These are phyloP conservation scores for Lepus americanus DNA, from an alignment of 2,113 vertebrate genomes.

Conservation along the genomic window DNA sequence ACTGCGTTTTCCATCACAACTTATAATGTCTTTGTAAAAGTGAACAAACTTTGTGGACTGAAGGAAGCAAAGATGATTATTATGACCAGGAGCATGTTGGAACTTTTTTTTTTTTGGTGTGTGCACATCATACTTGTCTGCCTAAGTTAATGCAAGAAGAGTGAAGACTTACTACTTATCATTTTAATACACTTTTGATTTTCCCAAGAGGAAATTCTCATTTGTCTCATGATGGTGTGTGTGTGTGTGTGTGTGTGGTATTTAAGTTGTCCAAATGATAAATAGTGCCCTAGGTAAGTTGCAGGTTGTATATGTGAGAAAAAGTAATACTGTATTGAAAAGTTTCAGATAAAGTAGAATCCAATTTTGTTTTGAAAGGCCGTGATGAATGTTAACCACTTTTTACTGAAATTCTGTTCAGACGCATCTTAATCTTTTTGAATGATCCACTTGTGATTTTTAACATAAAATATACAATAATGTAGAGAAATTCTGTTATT, in stretches of 20 bases:
- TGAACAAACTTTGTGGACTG: conserved; percentile 77
- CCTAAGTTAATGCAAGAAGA: conserved; percentile 86
- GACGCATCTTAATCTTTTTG: conserved; percentile 74
- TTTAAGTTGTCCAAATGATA: conserved; percentile 89
- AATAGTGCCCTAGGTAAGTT: conserved; percentile 87
- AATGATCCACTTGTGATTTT: conserved; percentile 70
- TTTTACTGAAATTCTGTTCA: conserved; percentile 82
- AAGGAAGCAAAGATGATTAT: conserved; percentile 80
- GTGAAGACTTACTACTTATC: conserved; percentile 83
- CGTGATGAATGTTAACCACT: conserved; percentile 85
- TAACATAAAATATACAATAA: conserved; percentile 63
- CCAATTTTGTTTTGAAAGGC: conserved; percentile 85
- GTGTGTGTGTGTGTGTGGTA: conserved; percentile 63
- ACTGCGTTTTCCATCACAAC: conserved; percentile 77
- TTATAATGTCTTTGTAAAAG: conserved; percentile 82
- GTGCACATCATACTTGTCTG: conserved; percentile 81
- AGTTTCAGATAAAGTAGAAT: conserved; percentile 87
- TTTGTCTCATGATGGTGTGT: conserved; percentile 86
- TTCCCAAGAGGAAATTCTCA: conserved; percentile 84
- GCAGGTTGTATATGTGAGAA: conserved; percentile 81
- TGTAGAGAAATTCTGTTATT: conserved; percentile 47
- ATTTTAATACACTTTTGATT: conserved; percentile 87
- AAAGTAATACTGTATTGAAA: conserved; percentile 85
- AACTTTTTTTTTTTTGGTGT: conserved; percentile 63
- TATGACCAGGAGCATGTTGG: conserved; percentile 78